phyloP scores from a whole-genome alignment of 2,797 vertebrate genomes.

The Girardinus metallicus region DNA sequence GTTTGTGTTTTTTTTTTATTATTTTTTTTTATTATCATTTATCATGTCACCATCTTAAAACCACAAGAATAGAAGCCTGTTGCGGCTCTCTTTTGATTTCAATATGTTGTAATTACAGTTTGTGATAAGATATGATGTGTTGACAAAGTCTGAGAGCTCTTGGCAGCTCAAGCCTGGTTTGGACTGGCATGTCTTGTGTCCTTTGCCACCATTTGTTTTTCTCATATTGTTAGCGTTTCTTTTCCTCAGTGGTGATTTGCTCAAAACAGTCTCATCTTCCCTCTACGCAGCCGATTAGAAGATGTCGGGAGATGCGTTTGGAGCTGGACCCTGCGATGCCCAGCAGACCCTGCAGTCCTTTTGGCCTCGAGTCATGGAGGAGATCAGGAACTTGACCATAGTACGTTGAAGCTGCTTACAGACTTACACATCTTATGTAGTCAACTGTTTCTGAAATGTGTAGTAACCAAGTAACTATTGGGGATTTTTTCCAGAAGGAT shows the following conservation, averaged over 20 bases:
- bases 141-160: conserved; percentile 42
- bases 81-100: conserved; percentile 53
- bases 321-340: conserved; percentile 90
- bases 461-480: conserved; percentile 23
- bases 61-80: conserved; percentile 52
- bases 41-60: conserved; percentile 51
- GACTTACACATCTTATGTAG: not conserved
- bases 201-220: conserved; percentile 7
- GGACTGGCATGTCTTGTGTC: conserved; percentile 15
- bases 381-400: conserved; percentile 96
- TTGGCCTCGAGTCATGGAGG: conserved; percentile 98
- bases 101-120: conserved; percentile 58
- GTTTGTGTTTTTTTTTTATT: not conserved
- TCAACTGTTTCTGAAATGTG: not conserved
- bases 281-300: conserved; percentile 68
- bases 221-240: conserved; percentile 3
- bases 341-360: conserved; percentile 98
- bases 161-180: conserved; percentile 20
- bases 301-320: conserved; percentile 94
- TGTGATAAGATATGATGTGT: conserved; percentile 43
- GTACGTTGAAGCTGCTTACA: conserved; percentile 72
- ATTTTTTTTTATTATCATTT: conserved; percentile 6
- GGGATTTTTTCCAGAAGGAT: conserved; percentile 90
- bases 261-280: not conserved
- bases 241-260: conserved; percentile 22